A percentile compares a stretch with the other conserved stretches of the same genome.
Conservation (phyloP, 1,140 invertebrate species). For the Euura saliciscinereae region DNA sequence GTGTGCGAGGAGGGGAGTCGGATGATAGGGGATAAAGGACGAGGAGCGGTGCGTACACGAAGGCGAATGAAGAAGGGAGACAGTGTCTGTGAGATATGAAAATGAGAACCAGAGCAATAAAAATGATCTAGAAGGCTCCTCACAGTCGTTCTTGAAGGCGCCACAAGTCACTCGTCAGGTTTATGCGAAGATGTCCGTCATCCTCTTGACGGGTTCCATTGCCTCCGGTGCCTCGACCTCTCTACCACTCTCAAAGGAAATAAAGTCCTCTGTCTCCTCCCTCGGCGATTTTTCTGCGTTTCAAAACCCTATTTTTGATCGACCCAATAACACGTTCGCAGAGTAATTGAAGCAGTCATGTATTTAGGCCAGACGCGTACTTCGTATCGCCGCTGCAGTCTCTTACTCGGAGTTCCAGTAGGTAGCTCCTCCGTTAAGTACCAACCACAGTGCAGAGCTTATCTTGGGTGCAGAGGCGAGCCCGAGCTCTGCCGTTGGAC, state of each 20-base stretch:
- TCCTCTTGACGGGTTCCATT: constrained; percentile 58
- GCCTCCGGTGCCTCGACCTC: constrained; percentile 38
- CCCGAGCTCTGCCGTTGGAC: background rate
- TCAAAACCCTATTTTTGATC: no score
- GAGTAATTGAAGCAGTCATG: no score
- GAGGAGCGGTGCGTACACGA: background rate
- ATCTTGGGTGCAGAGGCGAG: background rate
- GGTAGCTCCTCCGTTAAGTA: constrained; percentile 6
- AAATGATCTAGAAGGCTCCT: constrained; percentile 65
- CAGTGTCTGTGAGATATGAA: constrained; percentile 67
- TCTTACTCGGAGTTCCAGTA: no score
- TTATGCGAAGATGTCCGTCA: constrained; percentile 64
- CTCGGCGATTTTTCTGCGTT: no score
- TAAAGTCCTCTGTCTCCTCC: no score
- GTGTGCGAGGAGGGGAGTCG: background rate
- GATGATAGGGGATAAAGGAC: no score
- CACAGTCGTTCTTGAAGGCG: constrained; percentile 62
- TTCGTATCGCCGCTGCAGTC: no score
- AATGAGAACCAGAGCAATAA: constrained; percentile 67
- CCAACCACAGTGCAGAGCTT: no score
- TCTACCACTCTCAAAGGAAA: background rate
- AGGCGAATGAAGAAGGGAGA: constrained; percentile 12
- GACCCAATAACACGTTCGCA: no score
- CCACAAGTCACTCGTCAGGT: constrained; percentile 64
- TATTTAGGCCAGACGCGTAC: no score